phyloP scores from a whole-genome alignment of 1,140 invertebrate genomes.

The Drosophila suzukii region DNA sequence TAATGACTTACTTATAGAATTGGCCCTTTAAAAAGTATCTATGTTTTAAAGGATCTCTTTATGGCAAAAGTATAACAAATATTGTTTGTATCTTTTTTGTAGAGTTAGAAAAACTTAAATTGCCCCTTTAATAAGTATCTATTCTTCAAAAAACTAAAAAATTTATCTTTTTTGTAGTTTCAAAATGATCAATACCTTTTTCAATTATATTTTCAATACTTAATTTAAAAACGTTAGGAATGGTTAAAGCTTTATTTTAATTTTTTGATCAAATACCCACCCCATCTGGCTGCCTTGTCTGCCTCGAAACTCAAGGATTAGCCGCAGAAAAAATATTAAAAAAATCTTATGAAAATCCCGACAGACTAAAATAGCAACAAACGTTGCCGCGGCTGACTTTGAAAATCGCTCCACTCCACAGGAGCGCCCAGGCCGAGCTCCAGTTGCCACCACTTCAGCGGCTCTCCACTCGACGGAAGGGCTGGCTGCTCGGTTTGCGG shows the following conservation, averaged over 20 bases:
- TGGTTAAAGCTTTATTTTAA: neutral
- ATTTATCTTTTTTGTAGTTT: no score
- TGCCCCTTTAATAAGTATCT: no score
- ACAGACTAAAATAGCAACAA: slow-evolving; percentile 64
- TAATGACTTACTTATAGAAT: neutral
- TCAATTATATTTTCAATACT: no score
- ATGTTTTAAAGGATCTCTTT: no score
- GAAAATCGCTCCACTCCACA: slow-evolving; percentile 69
- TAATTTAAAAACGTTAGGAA: neutral
- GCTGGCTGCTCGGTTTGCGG: slow-evolving; percentile 41
- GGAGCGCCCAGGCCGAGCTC: slow-evolving; percentile 9
- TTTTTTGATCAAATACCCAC: neutral
- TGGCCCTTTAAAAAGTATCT: neutral
- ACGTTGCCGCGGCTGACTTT: slow-evolving; percentile 68
- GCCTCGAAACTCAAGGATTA: slow-evolving; percentile 49
- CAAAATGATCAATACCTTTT: no score
- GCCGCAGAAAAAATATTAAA: slow-evolving; percentile 27
- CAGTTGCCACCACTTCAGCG: slow-evolving; percentile 39
- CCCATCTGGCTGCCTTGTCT: slow-evolving; percentile 10
- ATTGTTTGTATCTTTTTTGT: no score
- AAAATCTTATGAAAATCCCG: slow-evolving; percentile 38
- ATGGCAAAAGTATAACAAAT: no score
- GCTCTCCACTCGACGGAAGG: slow-evolving; percentile 41
- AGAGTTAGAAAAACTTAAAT: no score
- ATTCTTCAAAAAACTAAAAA: no score